Percentiles rank a stretch among this genome's conserved stretches.
Conservation (phyloP, 2,797 vertebrate genomes). For the Xenops minutus region DNA sequence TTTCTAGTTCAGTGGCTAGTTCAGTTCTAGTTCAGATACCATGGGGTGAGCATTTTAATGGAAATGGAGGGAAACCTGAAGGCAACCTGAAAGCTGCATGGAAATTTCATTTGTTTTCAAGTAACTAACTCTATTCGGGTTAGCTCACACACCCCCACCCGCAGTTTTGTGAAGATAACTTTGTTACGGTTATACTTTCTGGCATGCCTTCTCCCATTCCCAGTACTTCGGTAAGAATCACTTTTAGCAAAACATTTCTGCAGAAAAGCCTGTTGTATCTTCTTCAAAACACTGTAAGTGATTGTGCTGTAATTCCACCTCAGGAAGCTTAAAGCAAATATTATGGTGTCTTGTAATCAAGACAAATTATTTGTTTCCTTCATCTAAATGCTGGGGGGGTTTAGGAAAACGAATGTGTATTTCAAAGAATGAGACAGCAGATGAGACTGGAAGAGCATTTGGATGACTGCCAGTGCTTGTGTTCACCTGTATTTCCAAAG, state of each 20-base stretch:
- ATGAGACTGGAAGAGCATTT: not conserved
- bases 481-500: constrained; percentile 32
- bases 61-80: not conserved
- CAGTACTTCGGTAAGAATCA: not conserved
- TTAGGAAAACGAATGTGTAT: not conserved
- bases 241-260: not conserved
- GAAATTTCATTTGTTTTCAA: not conserved
- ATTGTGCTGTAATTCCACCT: not conserved
- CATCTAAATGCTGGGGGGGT: not conserved
- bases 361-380: constrained; percentile 28
- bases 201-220: not conserved
- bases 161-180: not conserved
- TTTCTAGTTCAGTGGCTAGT: not conserved
- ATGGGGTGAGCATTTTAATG: not conserved
- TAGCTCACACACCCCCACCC: rapidly evolving
- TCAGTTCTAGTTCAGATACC: not conserved
- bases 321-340: constrained; percentile 36
- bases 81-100: not conserved
- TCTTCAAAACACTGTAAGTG: not conserved
- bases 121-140: not conserved
- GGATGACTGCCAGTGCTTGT: not conserved
- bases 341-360: constrained; percentile 20
- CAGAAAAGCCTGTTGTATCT: not conserved
- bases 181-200: not conserved
- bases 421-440: constrained; percentile 36